Percentiles rank a stretch among this genome's conserved stretches.
phyloP scores from a whole-genome alignment of 2,797 vertebrate species.

The Harpagifer antarcticus region DNA sequence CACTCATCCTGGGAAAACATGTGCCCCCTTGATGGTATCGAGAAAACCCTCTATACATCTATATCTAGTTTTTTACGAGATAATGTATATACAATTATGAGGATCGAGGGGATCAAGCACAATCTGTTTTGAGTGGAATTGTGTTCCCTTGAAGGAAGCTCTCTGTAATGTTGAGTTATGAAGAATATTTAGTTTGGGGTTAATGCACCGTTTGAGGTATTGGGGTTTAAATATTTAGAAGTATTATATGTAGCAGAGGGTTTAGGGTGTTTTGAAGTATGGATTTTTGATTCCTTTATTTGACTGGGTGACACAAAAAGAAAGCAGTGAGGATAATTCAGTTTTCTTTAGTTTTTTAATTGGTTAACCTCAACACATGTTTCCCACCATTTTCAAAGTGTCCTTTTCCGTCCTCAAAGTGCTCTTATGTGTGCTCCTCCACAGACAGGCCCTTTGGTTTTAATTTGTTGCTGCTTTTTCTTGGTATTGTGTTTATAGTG shows the following conservation, averaged over 20 bases:
- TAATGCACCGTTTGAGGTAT: constrained; percentile 42
- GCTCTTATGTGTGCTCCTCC: constrained; percentile 71
- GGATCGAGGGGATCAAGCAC: constrained; percentile 37
- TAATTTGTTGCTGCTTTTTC: constrained; percentile 10
- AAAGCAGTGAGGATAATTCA: neutral
- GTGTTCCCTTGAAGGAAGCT: constrained; percentile 40
- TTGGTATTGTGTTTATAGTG: constrained; percentile 6
- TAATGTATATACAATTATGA: constrained; percentile 25
- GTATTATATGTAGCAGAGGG: constrained; percentile 49
- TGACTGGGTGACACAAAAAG: constrained; percentile 15
- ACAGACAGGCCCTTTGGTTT: constrained; percentile 46
- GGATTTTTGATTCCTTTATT: constrained; percentile 22
- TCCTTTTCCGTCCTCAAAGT: constrained; percentile 72
- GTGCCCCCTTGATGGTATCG: constrained; percentile 9
- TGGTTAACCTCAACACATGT: constrained; percentile 17
- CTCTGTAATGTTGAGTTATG: constrained; percentile 34
- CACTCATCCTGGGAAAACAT: constrained; percentile 15
- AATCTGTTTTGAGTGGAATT: constrained; percentile 37
- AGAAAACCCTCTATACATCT: constrained; percentile 32
- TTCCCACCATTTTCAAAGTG: constrained; percentile 60
- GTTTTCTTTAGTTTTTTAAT: neutral
- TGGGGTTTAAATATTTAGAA: constrained; percentile 44
- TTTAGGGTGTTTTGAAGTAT: constrained; percentile 41
- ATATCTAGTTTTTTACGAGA: constrained; percentile 53
- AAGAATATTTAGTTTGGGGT: constrained; percentile 48